Evolutionary conservation across 37 sponge, comb jelly and placozoan genomes (phyloP).

Genomic region (Crambe crambe): DNA sequence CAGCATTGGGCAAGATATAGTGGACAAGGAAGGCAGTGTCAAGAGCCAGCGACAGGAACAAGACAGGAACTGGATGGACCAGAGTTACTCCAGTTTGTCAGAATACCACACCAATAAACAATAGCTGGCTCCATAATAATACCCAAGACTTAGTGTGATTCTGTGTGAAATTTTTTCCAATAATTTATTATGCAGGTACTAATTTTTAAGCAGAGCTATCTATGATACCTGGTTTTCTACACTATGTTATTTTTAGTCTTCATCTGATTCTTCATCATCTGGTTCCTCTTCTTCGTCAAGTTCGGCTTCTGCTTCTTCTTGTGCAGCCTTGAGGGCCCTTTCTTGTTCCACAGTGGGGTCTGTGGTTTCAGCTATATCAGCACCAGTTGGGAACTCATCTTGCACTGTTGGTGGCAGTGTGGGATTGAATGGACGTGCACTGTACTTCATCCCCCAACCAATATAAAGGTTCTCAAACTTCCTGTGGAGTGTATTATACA

Average conservation of each 20-base stretch:
- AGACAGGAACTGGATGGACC: background rate
- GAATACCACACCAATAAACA: conserved; percentile 1
- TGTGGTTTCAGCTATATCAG: conserved; percentile 83
- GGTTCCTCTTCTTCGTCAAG: conserved; percentile 92
- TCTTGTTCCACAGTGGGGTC: conserved; percentile 97
- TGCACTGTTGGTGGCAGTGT: conserved; percentile 84
- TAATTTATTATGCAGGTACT: no score
- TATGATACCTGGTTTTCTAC: no score
- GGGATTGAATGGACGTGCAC: conserved; percentile 85
- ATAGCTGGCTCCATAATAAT: no score
- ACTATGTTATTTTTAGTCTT: conserved; percentile 65
- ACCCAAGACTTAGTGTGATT: no score
- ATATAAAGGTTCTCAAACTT: conserved; percentile 96
- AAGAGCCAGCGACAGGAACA: no score
- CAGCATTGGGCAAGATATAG: background rate
- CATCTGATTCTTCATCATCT: conserved; percentile 87
- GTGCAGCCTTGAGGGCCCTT: conserved; percentile 75
- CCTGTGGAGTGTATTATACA: no score
- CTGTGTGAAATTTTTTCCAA: no score
- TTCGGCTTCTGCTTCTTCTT: conserved; percentile 76
- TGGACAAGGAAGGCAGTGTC: background rate
- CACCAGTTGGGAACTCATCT: conserved; percentile 89
- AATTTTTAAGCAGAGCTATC: no score
- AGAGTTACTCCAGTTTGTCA: conserved; percentile 12
- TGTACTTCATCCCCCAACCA: conserved; percentile 98